Percentiles rank a stretch among this genome's conserved stretches.
These are phyloP conservation scores for Phainopepla nitens DNA, from an alignment of 2,113 vertebrate genomes.

Conservation along the genomic window DNA sequence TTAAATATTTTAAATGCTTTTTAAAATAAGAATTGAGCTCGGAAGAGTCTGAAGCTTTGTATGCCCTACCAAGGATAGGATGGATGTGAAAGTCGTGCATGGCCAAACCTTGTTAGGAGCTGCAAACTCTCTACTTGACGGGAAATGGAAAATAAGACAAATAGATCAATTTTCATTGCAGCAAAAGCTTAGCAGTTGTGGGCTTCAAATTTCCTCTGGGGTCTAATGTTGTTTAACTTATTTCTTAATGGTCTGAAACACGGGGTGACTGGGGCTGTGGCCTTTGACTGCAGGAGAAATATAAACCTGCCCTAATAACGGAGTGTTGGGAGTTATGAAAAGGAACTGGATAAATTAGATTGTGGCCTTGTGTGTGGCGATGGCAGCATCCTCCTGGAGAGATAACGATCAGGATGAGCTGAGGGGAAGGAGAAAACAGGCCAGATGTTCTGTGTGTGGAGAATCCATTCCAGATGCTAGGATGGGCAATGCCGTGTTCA, in stretches of 20 bases:
- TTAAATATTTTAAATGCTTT: not conserved
- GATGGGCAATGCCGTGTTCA: fast-evolving
- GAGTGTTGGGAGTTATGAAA: constrained; percentile 23
- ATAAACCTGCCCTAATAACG: constrained; percentile 29
- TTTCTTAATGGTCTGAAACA: constrained; percentile 49
- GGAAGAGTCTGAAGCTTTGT: not conserved
- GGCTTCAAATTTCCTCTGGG: constrained; percentile 44
- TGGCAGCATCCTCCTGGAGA: not conserved
- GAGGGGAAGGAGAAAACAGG: not conserved
- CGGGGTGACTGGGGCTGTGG: not conserved
- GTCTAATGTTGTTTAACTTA: constrained; percentile 55
- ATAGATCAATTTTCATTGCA: constrained; percentile 56
- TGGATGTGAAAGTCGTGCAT: not conserved
- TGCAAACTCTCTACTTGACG: not conserved
- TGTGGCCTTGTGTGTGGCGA: not conserved
- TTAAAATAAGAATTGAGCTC: not conserved
- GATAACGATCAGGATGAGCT: not conserved
- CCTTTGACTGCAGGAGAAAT: constrained; percentile 23
- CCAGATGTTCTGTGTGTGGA: not conserved
- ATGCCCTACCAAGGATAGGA: fast-evolving
- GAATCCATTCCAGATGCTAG: not conserved
- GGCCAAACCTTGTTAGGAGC: constrained; percentile 24
- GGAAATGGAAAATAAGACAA: constrained; percentile 23
- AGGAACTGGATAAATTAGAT: constrained; percentile 7
- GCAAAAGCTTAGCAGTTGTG: constrained; percentile 10